phyloP scores from a whole-genome alignment of 2,888 invertebrate species.

The Drosophila fungiperda region DNA sequence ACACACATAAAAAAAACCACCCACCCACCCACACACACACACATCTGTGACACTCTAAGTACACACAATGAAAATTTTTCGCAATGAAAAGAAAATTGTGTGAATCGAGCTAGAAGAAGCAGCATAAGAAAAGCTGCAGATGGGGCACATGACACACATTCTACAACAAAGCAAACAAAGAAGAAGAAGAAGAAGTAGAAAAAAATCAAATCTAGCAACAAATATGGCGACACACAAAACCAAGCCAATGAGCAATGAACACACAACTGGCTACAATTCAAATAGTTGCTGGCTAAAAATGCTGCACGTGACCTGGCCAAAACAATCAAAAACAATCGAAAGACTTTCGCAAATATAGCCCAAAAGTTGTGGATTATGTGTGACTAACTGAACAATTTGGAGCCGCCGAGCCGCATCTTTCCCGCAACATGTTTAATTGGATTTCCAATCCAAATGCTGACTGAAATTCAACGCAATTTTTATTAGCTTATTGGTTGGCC shows the following conservation, averaged over 20 bases:
- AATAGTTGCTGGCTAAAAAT: slow-evolving; percentile 6
- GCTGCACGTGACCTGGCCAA: slow-evolving; percentile 65
- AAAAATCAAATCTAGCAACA: slow-evolving; percentile 4
- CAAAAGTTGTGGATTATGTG: slow-evolving; percentile 29
- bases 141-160: slow-evolving; percentile 26
- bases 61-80: slow-evolving; percentile 48
- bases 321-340: slow-evolving; percentile 21
- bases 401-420: neutral
- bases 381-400: slow-evolving; percentile 28
- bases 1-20: slow-evolving; percentile 3
- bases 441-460: slow-evolving; percentile 46
- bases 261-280: slow-evolving; percentile 3
- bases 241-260: slow-evolving; percentile 33
- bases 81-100: slow-evolving; percentile 68
- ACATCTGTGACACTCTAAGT: slow-evolving; percentile 42
- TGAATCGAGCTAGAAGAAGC: slow-evolving; percentile 41
- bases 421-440: slow-evolving; percentile 57
- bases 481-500: slow-evolving; percentile 49
- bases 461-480: slow-evolving; percentile 48
- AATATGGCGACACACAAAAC: slow-evolving; percentile 40
- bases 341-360: slow-evolving; percentile 4
- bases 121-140: neutral
- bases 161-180: neutral
- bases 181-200: slow-evolving; percentile 5
- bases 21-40: slow-evolving; percentile 9